Percentiles rank a stretch among this genome's conserved stretches.
These are phyloP conservation scores for Idaea biselata DNA, from an alignment of 2,888 invertebrate genomes.

Conservation along the genomic window DNA sequence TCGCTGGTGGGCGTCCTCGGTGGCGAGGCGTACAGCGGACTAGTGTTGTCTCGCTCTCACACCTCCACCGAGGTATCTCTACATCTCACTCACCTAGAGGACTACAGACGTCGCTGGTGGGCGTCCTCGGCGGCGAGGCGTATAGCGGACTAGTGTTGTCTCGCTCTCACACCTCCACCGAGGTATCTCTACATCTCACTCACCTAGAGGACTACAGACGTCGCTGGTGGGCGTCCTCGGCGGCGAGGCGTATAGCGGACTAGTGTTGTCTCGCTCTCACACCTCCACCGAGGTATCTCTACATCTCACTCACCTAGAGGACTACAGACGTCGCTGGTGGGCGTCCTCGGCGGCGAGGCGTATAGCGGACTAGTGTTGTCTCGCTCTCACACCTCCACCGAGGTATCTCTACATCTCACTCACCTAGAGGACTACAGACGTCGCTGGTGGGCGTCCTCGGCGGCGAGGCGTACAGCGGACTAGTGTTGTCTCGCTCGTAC, in stretches of 20 bases:
- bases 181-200: too few species aligned
- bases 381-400: conserved; percentile 43
- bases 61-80: too few species aligned
- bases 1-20: conserved; percentile 87
- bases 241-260: conserved; percentile 90
- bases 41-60: conserved; percentile 58
- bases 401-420: too few species aligned
- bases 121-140: conserved; percentile 90
- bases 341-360: conserved; percentile 90
- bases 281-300: too few species aligned
- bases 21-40: conserved; percentile 90
- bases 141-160: conserved; percentile 84
- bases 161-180: conserved; percentile 43
- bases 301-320: conserved; percentile 47
- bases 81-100: conserved; percentile 46
- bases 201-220: conserved; percentile 68
- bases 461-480: conserved; percentile 90
- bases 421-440: conserved; percentile 68
- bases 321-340: conserved; percentile 82
- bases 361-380: conserved; percentile 84
- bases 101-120: conserved; percentile 82
- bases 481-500: conserved; percentile 58
- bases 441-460: conserved; percentile 87
- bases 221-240: conserved; percentile 87
- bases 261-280: conserved; percentile 58